A percentile compares a stretch with the other conserved stretches of the same genome.
Evolutionary conservation across 1,140 invertebrate genomes (phyloP).

Genomic region (Limonius californicus): DNA sequence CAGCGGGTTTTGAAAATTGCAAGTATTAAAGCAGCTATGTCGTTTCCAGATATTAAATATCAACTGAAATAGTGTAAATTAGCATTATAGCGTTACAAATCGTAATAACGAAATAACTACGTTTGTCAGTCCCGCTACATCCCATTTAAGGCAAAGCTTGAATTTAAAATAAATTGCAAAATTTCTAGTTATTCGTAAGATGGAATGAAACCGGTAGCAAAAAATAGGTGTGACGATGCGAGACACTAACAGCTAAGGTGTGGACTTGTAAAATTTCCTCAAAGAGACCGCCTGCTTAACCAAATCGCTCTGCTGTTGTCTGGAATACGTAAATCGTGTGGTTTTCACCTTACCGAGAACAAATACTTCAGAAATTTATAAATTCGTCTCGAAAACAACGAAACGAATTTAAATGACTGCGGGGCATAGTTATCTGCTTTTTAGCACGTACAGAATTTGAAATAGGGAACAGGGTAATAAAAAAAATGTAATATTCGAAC

Average conservation of each 20-base stretch:
- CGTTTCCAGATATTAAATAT: too few species aligned
- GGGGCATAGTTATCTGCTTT: background rate
- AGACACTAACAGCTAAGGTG: constrained; percentile 11
- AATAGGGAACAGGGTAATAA: too few species aligned
- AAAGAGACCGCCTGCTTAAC: constrained; percentile 10
- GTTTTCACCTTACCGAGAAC: background rate
- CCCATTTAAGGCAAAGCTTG: too few species aligned
- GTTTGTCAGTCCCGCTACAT: too few species aligned
- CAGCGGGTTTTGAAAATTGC: too few species aligned
- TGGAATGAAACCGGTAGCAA: constrained; percentile 5
- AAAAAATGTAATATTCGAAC: too few species aligned
- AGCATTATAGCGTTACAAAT: too few species aligned
- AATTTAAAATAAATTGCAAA: too few species aligned
- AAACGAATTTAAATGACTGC: background rate
- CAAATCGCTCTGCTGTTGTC: background rate
- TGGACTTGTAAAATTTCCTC: constrained; percentile 6
- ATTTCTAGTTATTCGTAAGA: too few species aligned
- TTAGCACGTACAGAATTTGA: background rate
- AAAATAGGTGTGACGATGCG: constrained; percentile 10
- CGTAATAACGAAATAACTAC: too few species aligned
- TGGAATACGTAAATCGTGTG: constrained; percentile 12
- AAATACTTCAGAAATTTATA: background rate
- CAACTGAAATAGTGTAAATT: too few species aligned
- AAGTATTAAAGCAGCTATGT: too few species aligned
- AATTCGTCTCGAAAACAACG: background rate